These are phyloP conservation scores for Erpetoichthys calabaricus DNA, from an alignment of 2,797 vertebrate species.

Conservation along the genomic window DNA sequence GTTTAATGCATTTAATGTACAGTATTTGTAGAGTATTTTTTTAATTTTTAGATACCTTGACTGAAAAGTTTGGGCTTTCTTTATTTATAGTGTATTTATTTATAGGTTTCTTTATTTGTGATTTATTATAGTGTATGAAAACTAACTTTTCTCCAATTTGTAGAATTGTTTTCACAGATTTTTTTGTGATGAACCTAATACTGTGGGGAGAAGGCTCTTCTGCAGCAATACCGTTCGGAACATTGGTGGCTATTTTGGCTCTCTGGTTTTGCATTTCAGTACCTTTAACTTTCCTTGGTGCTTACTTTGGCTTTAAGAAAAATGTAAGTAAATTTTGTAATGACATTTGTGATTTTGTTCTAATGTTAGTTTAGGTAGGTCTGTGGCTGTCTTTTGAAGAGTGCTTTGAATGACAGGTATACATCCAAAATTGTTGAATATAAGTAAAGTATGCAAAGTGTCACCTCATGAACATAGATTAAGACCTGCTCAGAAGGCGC, in stretches of 20 bases:
- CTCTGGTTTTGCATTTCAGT: constrained; percentile 93
- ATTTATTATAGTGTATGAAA: no score
- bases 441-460: no score
- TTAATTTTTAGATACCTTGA: no score
- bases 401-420: no score
- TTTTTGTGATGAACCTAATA: constrained; percentile 89
- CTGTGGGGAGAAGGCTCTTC: constrained; percentile 88
- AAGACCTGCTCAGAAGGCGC: no score
- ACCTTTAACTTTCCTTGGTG: constrained; percentile 77
- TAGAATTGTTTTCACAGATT: constrained; percentile 85
- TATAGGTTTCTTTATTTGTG: not conserved
- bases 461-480: no score
- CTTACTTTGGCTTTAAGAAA: constrained; percentile 86
- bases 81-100: not conserved
- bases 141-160: constrained; percentile 14
- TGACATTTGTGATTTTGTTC: not conserved
- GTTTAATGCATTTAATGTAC: no score
- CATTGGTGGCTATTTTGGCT: constrained; percentile 77
- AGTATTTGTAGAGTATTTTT: no score
- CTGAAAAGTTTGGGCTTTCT: not conserved
- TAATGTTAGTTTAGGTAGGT: not conserved
- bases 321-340: constrained; percentile 54
- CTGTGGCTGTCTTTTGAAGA: no score
- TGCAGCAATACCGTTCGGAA: constrained; percentile 82
- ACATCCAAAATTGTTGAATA: no score